Evolutionary conservation across 2,888 invertebrate genomes (phyloP), one percentile per base, ranked within the genome.

Genomic region (Oxyscelio sp.): DNA sequence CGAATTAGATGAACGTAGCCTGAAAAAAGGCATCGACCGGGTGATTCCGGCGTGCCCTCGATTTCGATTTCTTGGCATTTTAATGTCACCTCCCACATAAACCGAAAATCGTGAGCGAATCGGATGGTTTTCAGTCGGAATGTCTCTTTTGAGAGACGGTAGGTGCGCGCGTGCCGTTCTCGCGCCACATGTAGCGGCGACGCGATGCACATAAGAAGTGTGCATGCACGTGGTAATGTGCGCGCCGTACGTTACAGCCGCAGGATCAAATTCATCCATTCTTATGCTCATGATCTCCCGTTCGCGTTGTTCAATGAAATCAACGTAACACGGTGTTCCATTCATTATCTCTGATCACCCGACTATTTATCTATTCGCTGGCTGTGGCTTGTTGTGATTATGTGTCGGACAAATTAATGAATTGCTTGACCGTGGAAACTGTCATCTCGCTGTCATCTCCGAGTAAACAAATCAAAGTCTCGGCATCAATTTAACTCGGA

Each of bases 151-250:
- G 52, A 50, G 68, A 66, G 66, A 54, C 71, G 56, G 63, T 43
- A 56, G 50, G 73, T 54, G 81, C 63, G 80, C 79, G 81, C 83
- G 65, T 79, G 85, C 84, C 78, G 61, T 56, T 52, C 79, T 61
- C 68, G 71, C 48, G 54, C 82, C 4, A 4, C 9, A 6, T 34
- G 6, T 34, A 9, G 34, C 9, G 1, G 50, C 74, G 78, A 59
- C 79, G 61, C 70, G 73, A 68, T 75, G 83, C 85, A 80, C 77
- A 34, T 59, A 59, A 59, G 38, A 50, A 68, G 43, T 27, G 45
- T 43, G 56, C 11, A 61, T 54, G 70, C 61, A 40, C 59, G 61
- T 52, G 73, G 45, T 48, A 70, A 34, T 34, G 48, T 34, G 22
- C 48, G 21, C 52, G 31, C 21, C 52, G 52, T 27, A 6, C 21